Base-by-base conservation (phyloP, 2,797 vertebrate species). In the Catamblyrhynchus diadema region DNA sequence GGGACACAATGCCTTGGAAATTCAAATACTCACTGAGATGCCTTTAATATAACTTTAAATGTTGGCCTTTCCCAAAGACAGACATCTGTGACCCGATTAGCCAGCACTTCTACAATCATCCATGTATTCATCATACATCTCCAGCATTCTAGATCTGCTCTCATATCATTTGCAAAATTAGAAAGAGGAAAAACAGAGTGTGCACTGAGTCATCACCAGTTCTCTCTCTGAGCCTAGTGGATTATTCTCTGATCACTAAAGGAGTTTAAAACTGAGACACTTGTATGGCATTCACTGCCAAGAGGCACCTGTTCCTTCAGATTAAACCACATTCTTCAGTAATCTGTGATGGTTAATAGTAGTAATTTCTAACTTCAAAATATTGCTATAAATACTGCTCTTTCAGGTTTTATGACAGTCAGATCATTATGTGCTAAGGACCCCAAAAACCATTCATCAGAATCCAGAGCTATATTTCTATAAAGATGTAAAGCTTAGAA, bases 201-300 rank as follows among this genome's bases (percentile, higher is more conserved):
- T 0, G 0, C 45, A 60, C 19, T 28, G 39, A 77, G 25, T 71
- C 69, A 81, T 45, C 33, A 72, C 56, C 57, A 48, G 28, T 51
- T 79, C 64, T 82, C 30, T 42, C 48, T 80, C 67, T 80, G 44
- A 89, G 71, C 30, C 37, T 72, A 56, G 41, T 0, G 0, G 30
- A 85, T 90, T 93, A 81, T 74, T 75, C 54, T 94, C 72, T 83
- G 75, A 90, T 83, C 50, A 61, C 65, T 86, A 91, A 93, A 83
- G 75, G 50, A 50, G 42, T 66, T 90, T 93, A 84, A 90, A 92
- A 81, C 54, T 7, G 32, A 78, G 23, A 47, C 12, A 81, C 88
- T 89, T 81, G n/a, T 45, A 28, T 37, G 45, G 42, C 3, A 9
- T 51, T 86, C 65, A 65, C 53, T 62, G 57, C 42, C 73, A 79